Base-by-base conservation (phyloP, 2,888 invertebrate genomes). In the Lathronympha strigana region DNA sequence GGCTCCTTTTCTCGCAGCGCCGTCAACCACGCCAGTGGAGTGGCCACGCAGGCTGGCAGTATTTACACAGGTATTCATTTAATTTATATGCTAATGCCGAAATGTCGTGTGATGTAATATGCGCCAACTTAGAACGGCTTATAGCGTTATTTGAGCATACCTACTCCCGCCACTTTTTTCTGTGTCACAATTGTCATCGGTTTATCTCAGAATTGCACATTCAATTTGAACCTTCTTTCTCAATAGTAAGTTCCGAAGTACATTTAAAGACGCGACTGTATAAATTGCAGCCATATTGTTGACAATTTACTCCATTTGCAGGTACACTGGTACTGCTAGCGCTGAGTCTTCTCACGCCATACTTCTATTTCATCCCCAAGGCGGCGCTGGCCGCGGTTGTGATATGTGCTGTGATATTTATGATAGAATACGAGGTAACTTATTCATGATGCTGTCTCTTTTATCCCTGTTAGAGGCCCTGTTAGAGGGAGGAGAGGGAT, bases 11-110 rank as follows among this genome's bases (percentile, higher is more conserved):
- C 97, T 0, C 93, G 97, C 63, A 96, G 97, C 68, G 98, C 98
- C 21, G 98, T 98, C 0, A 98, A 98, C 90, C 97, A 98, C 77
- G 97, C 97, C n/a, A 97, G 97, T 78, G 98, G 98, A 0, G 98
- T 98, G 0, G 94, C 95, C 69, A 98, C 98, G 0, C 97, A 98
- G 13, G 93, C 97, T 69, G 97, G 98, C 33, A 98, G 97, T 63
- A 82, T 97, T 61, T 96, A 95, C 73, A 97, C 97, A 61, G 96
- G 95, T 94, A 17, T n/a, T n/a, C n/a, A n/a, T n/a, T n/a, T n/a
- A n/a, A n/a, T n/a, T n/a, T n/a, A n/a, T n/a, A n/a, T n/a, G n/a
- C n/a, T n/a, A n/a, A n/a, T n/a, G n/a, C n/a, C n/a, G n/a, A n/a
- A n/a, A n/a, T n/a, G n/a, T n/a, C n/a, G n/a, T n/a, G n/a, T n/a